phyloP scores from a whole-genome alignment of 1,140 invertebrate species.

The Dendrolimus punctatus region DNA sequence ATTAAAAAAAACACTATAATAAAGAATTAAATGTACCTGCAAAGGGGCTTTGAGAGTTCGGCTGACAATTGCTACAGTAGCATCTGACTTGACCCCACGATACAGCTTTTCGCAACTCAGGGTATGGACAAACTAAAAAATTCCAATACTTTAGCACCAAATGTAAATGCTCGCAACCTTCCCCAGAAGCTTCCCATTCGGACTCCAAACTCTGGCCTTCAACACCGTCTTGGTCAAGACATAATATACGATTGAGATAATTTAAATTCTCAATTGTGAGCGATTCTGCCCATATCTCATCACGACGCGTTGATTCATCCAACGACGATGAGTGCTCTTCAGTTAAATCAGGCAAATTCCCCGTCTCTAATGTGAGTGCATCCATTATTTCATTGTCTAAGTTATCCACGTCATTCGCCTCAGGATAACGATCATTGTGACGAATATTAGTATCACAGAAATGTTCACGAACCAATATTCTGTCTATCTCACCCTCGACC shows the following conservation, averaged over 20 bases:
- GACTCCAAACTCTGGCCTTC: constrained; percentile 38
- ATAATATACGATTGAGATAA: constrained; percentile 42
- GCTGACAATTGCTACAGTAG: constrained; percentile 42
- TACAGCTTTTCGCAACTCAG: constrained; percentile 37
- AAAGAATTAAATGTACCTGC: constrained; percentile 26
- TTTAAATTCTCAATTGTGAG: constrained; percentile 36
- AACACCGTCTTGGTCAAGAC: constrained; percentile 32
- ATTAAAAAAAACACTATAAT: not conserved
- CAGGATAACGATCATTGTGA: constrained; percentile 53
- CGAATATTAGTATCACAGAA: constrained; percentile 53
- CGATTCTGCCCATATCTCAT: constrained; percentile 35
- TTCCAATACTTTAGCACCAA: constrained; percentile 50
- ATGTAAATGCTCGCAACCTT: constrained; percentile 42
- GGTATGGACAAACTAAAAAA: constrained; percentile 34
- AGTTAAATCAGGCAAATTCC: constrained; percentile 45
- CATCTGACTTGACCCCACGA: constrained; percentile 48
- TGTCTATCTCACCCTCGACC: constrained; percentile 12
- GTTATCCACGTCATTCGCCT: constrained; percentile 44
- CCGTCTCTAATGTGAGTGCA: constrained; percentile 40
- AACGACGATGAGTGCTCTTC: constrained; percentile 49
- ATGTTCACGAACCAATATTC: constrained; percentile 10
- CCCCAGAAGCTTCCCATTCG: constrained; percentile 42
- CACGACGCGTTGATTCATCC: constrained; percentile 44
- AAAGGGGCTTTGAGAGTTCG: constrained; percentile 29
- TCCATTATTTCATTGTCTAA: constrained; percentile 53